Evolutionary conservation across 2,888 invertebrate genomes (phyloP), one percentile per base, ranked within the genome.

Genomic region (Tetragonisca angustula): DNA sequence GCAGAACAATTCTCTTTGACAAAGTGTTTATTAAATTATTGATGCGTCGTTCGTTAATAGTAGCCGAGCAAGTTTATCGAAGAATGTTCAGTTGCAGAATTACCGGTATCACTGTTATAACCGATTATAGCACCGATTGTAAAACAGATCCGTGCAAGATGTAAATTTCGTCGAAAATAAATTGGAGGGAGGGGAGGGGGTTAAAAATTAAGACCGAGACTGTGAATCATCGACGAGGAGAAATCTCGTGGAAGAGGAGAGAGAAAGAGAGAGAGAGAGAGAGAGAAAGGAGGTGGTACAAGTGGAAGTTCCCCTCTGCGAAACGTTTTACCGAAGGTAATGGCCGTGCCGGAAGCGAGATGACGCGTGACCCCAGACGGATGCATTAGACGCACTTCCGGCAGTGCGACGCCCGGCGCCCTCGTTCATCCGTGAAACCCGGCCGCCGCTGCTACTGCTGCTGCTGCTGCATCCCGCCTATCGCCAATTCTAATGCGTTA

Each of bases 301-400:
- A 85, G 79, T 82, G 79, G 36, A 69, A 80, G 67, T 85, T 82
- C 89, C 87, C 87, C 79, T 84, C 77, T 83, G 79, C 90, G 87
- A 89, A 86, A 83, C 90, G 83, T 85, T 90, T 90, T 87, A 89
- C 90, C 89, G 90, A 91, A 91, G 92, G 91, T 94, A 94, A 94
- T 94, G 94, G 93, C 91, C 89, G 90, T 90, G 89, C 92, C 93
- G 94, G 94, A 94, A 94, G 92, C 92, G 92, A 90, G 93, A 93
- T 93, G 94, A 93, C 94, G 93, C 93, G 94, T 93, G 94, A 94
- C 94, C 94, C 94, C 92, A 94, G 94, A 94, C 95, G 95, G 95
- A 95, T 95, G 95, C 95, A 95, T 95, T 95, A 95, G 95, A 95
- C 95, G 95, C 95, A 95, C 95, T 95, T 95, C 95, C 95, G 95